These are phyloP conservation scores for Drosophila mimetica DNA, from an alignment of 2,888 invertebrate species.

Conservation along the genomic window DNA sequence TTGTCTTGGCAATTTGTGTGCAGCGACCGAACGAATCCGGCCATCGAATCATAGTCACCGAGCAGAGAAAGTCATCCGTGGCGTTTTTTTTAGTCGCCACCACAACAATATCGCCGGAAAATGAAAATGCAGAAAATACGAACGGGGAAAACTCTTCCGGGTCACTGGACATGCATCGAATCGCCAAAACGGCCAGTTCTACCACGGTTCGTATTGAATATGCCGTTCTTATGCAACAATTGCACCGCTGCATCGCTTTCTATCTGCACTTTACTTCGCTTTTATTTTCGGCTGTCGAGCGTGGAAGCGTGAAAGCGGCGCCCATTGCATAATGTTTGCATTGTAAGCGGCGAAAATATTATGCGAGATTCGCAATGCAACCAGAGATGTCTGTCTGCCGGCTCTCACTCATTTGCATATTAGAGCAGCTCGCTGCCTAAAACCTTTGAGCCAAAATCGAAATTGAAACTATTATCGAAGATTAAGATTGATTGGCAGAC, in stretches of 20 bases:
- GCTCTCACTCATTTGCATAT: conserved; percentile 27
- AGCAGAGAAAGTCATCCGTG: conserved; percentile 44
- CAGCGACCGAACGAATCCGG: conserved; percentile 43
- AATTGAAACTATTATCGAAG: not conserved
- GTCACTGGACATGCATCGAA: conserved; percentile 40
- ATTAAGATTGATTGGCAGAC: conserved; percentile 22
- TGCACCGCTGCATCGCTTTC: conserved; percentile 54
- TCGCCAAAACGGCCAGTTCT: conserved; percentile 48
- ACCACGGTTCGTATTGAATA: conserved; percentile 61
- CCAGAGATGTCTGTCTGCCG: not conserved
- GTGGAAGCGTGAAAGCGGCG: conserved; percentile 69
- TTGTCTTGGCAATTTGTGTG: conserved; percentile 74
- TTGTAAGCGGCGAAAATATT: conserved; percentile 56
- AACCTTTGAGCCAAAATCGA: too few relatives aligned
- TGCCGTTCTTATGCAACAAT: conserved; percentile 46
- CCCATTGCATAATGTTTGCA: conserved; percentile 57
- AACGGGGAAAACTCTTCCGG: conserved; percentile 56
- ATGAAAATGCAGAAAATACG: conserved; percentile 10
- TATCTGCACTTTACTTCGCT: conserved; percentile 18
- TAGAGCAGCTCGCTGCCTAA: not conserved
- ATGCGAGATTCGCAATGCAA: conserved; percentile 42
- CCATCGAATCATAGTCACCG: conserved; percentile 44
- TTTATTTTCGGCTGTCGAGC: conserved; percentile 62
- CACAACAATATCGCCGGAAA: conserved; percentile 42
- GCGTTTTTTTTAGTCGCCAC: conserved; percentile 63